phyloP scores from a whole-genome alignment of 2,888 invertebrate genomes.

The Drosophila crucigera region DNA sequence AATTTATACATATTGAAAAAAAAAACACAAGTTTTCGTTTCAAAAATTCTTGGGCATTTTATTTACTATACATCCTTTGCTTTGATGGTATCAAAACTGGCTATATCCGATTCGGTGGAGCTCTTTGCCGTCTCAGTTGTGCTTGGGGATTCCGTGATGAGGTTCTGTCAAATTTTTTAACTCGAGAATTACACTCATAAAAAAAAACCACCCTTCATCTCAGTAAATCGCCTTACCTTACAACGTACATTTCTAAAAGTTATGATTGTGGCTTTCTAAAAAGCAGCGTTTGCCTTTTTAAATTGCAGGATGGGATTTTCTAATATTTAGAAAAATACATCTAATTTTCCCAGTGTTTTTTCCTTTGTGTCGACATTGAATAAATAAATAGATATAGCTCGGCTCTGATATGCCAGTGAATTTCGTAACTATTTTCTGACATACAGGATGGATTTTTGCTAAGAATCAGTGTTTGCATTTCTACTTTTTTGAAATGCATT shows the following conservation, averaged over 20 bases:
- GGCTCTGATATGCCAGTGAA: no score
- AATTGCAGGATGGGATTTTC: no score
- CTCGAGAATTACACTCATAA: neutral
- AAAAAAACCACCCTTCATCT: neutral
- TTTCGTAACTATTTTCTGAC: no score
- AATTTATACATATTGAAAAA: neutral
- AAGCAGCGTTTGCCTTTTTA: neutral
- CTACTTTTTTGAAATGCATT: neutral
- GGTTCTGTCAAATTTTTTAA: slow-evolving; percentile 32
- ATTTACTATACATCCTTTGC: slow-evolving; percentile 31
- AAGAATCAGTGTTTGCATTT: neutral
- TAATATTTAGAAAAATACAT: no score
- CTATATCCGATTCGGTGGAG: slow-evolving; percentile 72
- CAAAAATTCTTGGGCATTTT: slow-evolving; percentile 25
- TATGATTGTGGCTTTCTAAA: no score
- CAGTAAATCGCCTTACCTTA: neutral
- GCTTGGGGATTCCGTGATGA: slow-evolving; percentile 18
- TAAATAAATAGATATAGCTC: no score
- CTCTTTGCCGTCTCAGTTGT: slow-evolving; percentile 24
- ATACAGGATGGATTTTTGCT: neutral
- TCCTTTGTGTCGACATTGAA: no score
- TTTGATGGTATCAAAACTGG: slow-evolving; percentile 74
- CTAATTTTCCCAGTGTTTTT: no score
- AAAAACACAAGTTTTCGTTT: slow-evolving; percentile 19
- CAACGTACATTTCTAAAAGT: neutral